Evolutionary conservation across 2,113 vertebrate genomes (phyloP).

Genomic region (Actenoides hombroni): DNA sequence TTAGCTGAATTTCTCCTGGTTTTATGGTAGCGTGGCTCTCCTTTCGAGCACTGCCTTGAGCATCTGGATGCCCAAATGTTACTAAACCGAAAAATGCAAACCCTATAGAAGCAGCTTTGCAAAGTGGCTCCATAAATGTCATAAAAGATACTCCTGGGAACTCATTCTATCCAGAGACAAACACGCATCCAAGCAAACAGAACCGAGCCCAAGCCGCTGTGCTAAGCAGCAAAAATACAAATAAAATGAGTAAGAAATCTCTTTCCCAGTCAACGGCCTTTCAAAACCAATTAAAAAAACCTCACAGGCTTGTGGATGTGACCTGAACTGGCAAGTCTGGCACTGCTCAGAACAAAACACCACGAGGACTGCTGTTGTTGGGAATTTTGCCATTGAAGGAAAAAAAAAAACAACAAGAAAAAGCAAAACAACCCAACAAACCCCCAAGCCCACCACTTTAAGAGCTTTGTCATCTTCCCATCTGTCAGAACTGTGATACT

Average conservation of each 20-base stretch:
- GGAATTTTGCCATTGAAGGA: background rate
- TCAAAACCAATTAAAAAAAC: background rate
- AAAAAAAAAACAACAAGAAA: background rate
- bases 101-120: background rate
- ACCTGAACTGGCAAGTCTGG: background rate
- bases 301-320: background rate
- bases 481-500: background rate
- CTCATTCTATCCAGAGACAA: background rate
- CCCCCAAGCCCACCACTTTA: background rate
- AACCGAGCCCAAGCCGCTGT: background rate
- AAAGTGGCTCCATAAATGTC: background rate
- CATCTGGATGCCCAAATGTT: background rate
- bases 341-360: background rate
- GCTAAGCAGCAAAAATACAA: background rate
- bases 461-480: constrained; percentile 10
- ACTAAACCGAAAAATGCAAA: background rate
- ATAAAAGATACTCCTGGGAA: background rate
- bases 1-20: background rate
- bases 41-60: background rate
- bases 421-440: no score
- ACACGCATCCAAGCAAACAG: background rate
- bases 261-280: background rate
- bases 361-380: background rate
- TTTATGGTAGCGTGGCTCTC: background rate
- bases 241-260: background rate